Conservation (phyloP, 2,888 invertebrate genomes). For the Nymphalis urticae region DNA sequence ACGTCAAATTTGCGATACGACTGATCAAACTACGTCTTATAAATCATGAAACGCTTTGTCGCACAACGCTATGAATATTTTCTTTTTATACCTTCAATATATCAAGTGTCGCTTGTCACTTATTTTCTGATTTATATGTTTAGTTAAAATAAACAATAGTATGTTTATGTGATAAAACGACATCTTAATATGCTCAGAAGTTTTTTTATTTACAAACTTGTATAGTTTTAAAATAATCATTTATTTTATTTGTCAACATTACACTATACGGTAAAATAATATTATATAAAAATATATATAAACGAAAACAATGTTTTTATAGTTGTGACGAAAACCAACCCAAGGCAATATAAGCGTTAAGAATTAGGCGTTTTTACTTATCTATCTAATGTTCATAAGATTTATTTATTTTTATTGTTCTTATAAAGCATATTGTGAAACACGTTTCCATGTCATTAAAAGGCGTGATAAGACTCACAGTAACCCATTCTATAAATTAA, state of each 20-base stretch:
- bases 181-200: too few relatives aligned
- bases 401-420: background rate
- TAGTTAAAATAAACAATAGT: background rate
- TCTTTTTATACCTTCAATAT: slow-evolving; percentile 39
- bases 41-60: slow-evolving; percentile 42
- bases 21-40: slow-evolving; percentile 37
- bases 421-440: background rate
- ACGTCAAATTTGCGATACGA: slow-evolving; percentile 42
- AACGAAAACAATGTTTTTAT: too few relatives aligned
- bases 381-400: background rate
- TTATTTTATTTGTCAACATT: too few relatives aligned
- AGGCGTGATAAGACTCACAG: slow-evolving; percentile 36
- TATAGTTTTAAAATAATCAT: too few relatives aligned
- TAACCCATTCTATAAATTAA: slow-evolving; percentile 33
- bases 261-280: too few relatives aligned
- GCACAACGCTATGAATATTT: slow-evolving; percentile 37
- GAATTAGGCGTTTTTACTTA: background rate
- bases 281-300: too few relatives aligned
- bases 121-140: slow-evolving; percentile 43
- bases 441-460: slow-evolving; percentile 19
- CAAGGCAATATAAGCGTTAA: background rate
- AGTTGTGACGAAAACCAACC: too few relatives aligned
- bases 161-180: background rate
- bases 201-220: too few relatives aligned
- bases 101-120: slow-evolving; percentile 42